These are phyloP conservation scores for Sinella curviseta DNA, from an alignment of 1,140 invertebrate genomes.

Conservation along the genomic window DNA sequence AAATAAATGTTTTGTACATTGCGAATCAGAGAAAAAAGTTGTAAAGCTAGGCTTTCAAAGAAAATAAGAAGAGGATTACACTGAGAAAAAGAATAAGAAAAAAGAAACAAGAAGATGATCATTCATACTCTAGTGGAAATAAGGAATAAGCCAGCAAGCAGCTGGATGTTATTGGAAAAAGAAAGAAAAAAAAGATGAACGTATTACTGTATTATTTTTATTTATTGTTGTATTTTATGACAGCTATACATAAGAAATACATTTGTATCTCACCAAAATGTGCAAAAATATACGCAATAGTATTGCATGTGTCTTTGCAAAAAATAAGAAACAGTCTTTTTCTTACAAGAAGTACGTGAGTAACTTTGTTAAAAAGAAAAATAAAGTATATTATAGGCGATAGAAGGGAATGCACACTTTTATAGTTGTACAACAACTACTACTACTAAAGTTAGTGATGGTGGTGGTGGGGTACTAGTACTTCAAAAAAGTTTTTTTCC, in stretches of 20 bases:
- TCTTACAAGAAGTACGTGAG: no score
- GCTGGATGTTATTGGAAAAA: neutral
- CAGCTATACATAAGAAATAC: neutral
- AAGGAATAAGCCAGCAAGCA: no score
- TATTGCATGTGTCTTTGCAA: no score
- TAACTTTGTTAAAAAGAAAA: no score
- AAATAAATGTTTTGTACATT: neutral
- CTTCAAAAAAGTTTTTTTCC: neutral
- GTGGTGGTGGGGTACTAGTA: neutral
- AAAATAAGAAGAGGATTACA: neutral
- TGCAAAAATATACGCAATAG: no score
- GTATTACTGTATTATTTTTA: neutral
- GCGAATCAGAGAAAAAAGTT: neutral
- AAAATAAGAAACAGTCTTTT: no score
- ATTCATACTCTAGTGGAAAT: no score
- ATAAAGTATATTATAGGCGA: no score
- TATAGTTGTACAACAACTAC: no score
- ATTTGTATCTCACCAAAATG: no score
- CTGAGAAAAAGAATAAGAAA: neutral
- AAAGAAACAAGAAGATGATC: neutral
- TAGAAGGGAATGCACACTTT: neutral
- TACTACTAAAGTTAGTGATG: no score
- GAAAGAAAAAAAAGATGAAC: neutral
- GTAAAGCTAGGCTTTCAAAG: neutral
- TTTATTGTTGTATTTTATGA: no score